Percentiles rank a stretch among this genome's conserved stretches.
Conservation (phyloP, 2,113 vertebrate species). For the Pelobates fuscus region DNA sequence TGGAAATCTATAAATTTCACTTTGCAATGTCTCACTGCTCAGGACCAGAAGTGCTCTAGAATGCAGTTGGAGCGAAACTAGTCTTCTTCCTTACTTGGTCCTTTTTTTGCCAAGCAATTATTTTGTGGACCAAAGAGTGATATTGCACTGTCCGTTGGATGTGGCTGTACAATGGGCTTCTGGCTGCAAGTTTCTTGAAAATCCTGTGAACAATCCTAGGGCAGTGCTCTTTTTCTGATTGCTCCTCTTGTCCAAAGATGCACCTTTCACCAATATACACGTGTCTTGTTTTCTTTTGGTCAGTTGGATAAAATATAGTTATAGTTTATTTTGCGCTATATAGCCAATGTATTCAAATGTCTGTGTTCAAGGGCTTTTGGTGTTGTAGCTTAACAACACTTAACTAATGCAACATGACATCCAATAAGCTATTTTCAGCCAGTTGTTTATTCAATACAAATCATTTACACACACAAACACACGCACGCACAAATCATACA, state of each 20-base stretch:
- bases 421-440: neutral
- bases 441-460: neutral
- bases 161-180: neutral
- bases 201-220: slow-evolving; percentile 7
- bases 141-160: slow-evolving; percentile 3
- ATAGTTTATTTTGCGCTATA: neutral
- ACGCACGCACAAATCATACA: too few species aligned
- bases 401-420: neutral
- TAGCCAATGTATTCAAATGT: neutral
- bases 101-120: slow-evolving; percentile 7
- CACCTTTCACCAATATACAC: slow-evolving; percentile 35
- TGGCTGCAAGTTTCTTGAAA: slow-evolving; percentile 7
- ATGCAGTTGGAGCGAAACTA: slow-evolving; percentile 16
- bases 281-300: slow-evolving; percentile 26
- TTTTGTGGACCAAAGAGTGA: slow-evolving; percentile 34
- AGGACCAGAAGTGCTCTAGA: slow-evolving; percentile 17
- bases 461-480: too few species aligned
- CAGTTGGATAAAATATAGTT: neutral
- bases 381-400: slow-evolving; percentile 32
- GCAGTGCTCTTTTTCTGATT: slow-evolving; percentile 21
- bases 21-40: slow-evolving; percentile 13
- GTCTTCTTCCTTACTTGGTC: slow-evolving; percentile 13
- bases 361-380: slow-evolving; percentile 28
- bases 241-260: slow-evolving; percentile 45
- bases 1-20: slow-evolving; percentile 27